Base-by-base conservation (phyloP, 1,140 invertebrate genomes). In the Lepidurus arcticus region DNA sequence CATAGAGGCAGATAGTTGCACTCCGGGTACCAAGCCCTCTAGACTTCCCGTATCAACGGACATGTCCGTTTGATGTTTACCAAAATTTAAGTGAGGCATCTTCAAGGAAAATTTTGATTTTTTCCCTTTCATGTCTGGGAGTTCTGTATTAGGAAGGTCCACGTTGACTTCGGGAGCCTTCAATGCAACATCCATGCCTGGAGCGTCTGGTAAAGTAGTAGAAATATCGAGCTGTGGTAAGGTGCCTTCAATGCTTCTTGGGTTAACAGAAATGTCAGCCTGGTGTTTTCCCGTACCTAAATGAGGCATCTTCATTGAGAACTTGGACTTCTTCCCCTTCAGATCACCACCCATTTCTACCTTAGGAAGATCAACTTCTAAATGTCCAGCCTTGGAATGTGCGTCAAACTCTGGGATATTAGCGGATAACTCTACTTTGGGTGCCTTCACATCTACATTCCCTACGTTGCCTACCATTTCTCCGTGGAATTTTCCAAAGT, bases 71-170 rank as follows among this genome's bases (percentile, higher is more conserved):
- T 76, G 75, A 44, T 76, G 75, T 16, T 47, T 16, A 24, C 76
- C 47, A 16, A 44, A 44, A 24, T 44, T 44, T 16, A 76, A 16
- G 24, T 78, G n/a, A 7, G 78, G 78, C 78, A 78, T 78, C 34
- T 78, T 78, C 26, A 78, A 44, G 3, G 73, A 73, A 11, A 78
- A 45, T 75, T 78, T 78, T 6, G 43, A 74, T 11, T 73, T 73
- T 16, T 78, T 78, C 65, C 34, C 42, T n/a, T 75, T 74, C 42
- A 26, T 24, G 44, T 78, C 75, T 16, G 44, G 74, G 73, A 42
- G 21, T 26, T 78, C 78, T 7, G 42, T 13, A 5, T 74, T 44
- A 21, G 42, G 45, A 13, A 34, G 42, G 53, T 73, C 78, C 3
- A 74, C 78, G 73, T 21, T 21, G 7, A 7, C 53, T 65, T 16